Percentiles rank a stretch among this genome's conserved stretches.
Conservation (phyloP, 2,888 invertebrate species). For the Dimorphilus gyrociliatus region DNA sequence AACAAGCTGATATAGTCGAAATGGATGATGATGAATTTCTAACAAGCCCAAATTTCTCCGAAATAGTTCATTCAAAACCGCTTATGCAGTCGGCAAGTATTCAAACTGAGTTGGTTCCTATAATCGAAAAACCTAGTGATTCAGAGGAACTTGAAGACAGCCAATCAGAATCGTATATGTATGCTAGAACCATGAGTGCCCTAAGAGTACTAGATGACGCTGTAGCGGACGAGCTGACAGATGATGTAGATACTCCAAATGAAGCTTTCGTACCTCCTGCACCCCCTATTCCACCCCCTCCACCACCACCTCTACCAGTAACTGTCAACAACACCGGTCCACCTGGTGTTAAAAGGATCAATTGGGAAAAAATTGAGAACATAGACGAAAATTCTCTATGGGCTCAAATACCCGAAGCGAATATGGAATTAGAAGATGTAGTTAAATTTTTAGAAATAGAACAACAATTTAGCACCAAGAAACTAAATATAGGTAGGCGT, state of each 20-base stretch:
- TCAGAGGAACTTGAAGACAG: too few relatives aligned
- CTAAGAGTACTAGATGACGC: constrained; percentile 30
- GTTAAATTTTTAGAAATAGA: constrained; percentile 32
- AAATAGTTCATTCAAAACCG: too few relatives aligned
- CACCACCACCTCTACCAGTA: constrained; percentile 12
- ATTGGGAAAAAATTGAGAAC: constrained; percentile 35
- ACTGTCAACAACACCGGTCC: constrained; percentile 5
- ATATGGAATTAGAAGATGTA: constrained; percentile 22
- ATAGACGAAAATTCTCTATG: constrained; percentile 29
- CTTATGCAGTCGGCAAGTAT: too few relatives aligned
- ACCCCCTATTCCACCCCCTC: constrained; percentile 5
- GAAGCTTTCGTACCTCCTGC: neutral
- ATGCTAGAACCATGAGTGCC: constrained; percentile 20
- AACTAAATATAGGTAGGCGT: constrained; percentile 14
- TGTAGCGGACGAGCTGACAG: constrained; percentile 21
- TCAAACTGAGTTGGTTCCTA: too few relatives aligned
- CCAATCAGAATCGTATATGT: too few relatives aligned
- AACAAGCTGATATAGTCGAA: too few relatives aligned
- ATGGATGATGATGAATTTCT: too few relatives aligned
- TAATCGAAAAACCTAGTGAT: too few relatives aligned
- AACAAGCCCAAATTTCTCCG: too few relatives aligned
- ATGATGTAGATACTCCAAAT: too few relatives aligned
- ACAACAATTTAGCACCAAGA: constrained; percentile 28
- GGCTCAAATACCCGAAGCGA: constrained; percentile 22
- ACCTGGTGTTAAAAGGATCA: constrained; percentile 31